A percentile compares a stretch with the other conserved stretches of the same genome.
Conservation (phyloP, 2,797 vertebrate genomes). For the Squalus acanthias region DNA sequence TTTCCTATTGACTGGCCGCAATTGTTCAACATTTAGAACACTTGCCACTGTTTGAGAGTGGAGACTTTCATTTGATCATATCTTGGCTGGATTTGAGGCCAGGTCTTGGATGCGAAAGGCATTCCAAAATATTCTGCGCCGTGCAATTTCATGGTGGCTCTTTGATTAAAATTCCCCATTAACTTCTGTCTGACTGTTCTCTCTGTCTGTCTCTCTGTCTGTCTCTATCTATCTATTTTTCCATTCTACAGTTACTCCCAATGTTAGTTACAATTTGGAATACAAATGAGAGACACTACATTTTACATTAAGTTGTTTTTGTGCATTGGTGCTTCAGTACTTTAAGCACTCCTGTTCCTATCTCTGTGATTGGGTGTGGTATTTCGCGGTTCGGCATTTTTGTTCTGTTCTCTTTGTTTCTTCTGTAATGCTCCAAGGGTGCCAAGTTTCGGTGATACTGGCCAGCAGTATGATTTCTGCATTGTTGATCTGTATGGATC, state of each 20-base stretch:
- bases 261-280: background rate
- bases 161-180: background rate
- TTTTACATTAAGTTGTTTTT: background rate
- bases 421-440: background rate
- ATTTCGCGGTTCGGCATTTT: background rate
- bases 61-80: background rate
- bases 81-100: background rate
- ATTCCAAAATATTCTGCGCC: background rate
- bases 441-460: slow-evolving; percentile 33
- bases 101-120: background rate
- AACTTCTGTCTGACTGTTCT: background rate
- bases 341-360: background rate
- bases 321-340: background rate
- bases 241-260: background rate
- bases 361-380: background rate
- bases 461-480: background rate
- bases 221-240: background rate
- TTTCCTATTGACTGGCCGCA: background rate
- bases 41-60: background rate
- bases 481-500: background rate
- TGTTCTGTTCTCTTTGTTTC: background rate
- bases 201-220: background rate
- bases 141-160: background rate
- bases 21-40: background rate
- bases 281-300: background rate